These are phyloP conservation scores for Antidorcas marsupialis DNA, from an alignment of 2,113 vertebrate genomes.

Conservation along the genomic window DNA sequence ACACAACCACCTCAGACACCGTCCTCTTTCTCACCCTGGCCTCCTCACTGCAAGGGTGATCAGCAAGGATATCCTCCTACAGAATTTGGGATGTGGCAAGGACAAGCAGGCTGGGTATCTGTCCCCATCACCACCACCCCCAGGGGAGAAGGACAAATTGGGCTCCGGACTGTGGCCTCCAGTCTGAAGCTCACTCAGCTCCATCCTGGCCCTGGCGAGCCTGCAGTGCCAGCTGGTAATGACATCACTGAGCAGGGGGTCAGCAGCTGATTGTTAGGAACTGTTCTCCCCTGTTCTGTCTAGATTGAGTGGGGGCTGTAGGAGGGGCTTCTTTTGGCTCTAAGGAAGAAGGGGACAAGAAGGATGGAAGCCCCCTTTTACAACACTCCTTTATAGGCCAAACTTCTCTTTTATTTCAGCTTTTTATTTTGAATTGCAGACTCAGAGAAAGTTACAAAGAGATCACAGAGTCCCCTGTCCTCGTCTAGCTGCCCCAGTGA, in stretches of 20 bases:
- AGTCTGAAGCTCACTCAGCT: neutral
- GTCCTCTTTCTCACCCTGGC: neutral
- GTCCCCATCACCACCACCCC: accelerated
- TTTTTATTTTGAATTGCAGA: neutral
- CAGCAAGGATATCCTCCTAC: neutral
- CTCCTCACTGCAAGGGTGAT: neutral
- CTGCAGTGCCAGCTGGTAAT: neutral
- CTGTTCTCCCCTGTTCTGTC: neutral
- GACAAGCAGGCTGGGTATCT: neutral
- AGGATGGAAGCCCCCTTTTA: neutral
- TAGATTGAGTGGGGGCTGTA: neutral
- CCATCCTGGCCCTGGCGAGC: neutral
- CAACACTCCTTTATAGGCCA: neutral
- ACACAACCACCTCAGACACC: accelerated
- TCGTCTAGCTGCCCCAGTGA: neutral
- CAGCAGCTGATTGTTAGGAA: neutral
- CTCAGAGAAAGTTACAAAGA: neutral
- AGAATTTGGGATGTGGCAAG: neutral
- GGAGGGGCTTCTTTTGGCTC: neutral
- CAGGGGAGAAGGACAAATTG: neutral
- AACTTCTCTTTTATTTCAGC: neutral
- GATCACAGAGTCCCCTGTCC: neutral
- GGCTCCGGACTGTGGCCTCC: no score
- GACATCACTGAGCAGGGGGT: neutral
- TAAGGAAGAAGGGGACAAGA: neutral